Evolutionary conservation across 2,888 invertebrate species (phyloP).

Genomic region (Phania funesta): DNA sequence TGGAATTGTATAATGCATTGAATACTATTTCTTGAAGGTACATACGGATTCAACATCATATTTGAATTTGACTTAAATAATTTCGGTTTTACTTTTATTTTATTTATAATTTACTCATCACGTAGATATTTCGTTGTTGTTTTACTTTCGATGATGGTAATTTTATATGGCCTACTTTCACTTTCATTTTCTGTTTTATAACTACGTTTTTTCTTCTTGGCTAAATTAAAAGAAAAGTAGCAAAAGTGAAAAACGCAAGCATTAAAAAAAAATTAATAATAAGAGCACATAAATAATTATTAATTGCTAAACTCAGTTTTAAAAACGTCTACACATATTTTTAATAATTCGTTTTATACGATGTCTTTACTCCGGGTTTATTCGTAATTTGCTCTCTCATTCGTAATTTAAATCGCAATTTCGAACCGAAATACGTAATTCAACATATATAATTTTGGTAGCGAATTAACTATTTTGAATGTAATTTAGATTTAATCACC

Average conservation of each 20-base stretch:
- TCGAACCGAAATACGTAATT: too few relatives aligned
- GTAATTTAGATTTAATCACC: too few relatives aligned
- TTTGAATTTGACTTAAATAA: too few relatives aligned
- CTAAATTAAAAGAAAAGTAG: conserved; percentile 7
- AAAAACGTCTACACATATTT: too few relatives aligned
- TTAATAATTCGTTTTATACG: too few relatives aligned
- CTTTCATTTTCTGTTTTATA: conserved; percentile 73
- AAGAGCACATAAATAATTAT: background rate
- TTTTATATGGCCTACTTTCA: conserved; percentile 74
- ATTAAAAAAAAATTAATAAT: conserved; percentile 12
- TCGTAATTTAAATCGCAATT: too few relatives aligned
- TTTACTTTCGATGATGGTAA: conserved; percentile 67
- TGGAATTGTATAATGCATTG: too few relatives aligned
- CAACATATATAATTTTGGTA: too few relatives aligned
- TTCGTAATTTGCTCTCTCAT: too few relatives aligned
- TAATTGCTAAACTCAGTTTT: background rate
- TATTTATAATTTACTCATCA: conserved; percentile 26
- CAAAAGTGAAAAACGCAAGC: conserved; percentile 36
- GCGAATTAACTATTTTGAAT: too few relatives aligned
- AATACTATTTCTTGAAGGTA: too few relatives aligned
- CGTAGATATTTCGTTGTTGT: conserved; percentile 34
- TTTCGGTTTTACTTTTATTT: background rate
- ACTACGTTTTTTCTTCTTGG: conserved; percentile 28
- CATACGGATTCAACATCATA: background rate
- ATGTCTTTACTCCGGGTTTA: too few relatives aligned